Evolutionary conservation across 2,888 invertebrate genomes (phyloP).

Genomic region (Bibio marci): DNA sequence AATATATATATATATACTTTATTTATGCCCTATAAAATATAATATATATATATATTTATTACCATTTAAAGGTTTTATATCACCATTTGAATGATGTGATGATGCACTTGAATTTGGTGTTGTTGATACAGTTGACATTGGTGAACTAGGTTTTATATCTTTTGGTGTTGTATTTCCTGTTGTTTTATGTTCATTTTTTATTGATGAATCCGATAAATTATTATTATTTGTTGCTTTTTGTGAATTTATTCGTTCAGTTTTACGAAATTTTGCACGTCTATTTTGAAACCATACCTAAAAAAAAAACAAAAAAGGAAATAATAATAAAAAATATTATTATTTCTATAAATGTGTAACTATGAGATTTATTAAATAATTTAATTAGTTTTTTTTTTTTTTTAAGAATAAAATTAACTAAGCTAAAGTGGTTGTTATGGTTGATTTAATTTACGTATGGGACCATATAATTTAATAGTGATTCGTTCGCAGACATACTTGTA

Average conservation of each 20-base stretch:
- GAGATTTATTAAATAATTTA: not conserved
- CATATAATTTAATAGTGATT: too few species aligned
- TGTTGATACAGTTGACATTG: constrained; percentile 12
- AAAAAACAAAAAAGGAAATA: too few species aligned
- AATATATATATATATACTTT: too few species aligned
- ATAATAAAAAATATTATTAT: constrained; percentile 3
- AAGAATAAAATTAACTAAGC: too few species aligned
- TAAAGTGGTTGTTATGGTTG: too few species aligned
- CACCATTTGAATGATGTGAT: constrained; percentile 13
- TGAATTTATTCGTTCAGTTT: constrained; percentile 12
- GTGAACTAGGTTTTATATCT: constrained; percentile 13
- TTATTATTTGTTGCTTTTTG: constrained; percentile 12
- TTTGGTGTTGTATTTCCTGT: constrained; percentile 11
- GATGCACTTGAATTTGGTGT: constrained; percentile 15
- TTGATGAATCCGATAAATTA: constrained; percentile 8
- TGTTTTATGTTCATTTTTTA: constrained; percentile 9
- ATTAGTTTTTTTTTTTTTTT: not conserved
- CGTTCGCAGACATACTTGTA: too few species aligned
- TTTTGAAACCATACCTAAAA: constrained; percentile 26
- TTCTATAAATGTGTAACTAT: not conserved
- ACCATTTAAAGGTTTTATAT: constrained; percentile 14
- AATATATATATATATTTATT: too few species aligned
- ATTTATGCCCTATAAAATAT: too few species aligned
- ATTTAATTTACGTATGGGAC: too few species aligned
- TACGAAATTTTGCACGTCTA: constrained; percentile 21